Conservation (phyloP, 2,797 vertebrate species). For the Pitangus sulphuratus region DNA sequence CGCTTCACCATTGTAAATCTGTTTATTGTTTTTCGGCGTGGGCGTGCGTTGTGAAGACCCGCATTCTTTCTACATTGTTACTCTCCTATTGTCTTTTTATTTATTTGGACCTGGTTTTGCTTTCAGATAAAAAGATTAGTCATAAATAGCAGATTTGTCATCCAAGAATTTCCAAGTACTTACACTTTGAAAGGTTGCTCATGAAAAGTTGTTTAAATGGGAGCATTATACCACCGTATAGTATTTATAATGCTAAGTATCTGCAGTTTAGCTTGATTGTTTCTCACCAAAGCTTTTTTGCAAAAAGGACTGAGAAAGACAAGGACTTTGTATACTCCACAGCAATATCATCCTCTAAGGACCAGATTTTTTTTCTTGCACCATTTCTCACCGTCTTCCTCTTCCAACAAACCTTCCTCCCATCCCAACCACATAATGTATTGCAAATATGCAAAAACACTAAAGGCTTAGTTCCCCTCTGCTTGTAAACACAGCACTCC, state of each 20-base stretch:
- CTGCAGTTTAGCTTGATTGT: background rate
- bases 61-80: slow-evolving; percentile 20
- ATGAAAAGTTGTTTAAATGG: slow-evolving; percentile 32
- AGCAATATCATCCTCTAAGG: background rate
- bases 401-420: background rate
- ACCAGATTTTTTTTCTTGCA: background rate
- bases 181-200: slow-evolving; percentile 35
- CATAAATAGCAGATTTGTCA: slow-evolving; percentile 35
- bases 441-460: slow-evolving; percentile 52
- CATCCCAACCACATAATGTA: background rate
- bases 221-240: background rate
- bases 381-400: background rate
- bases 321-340: background rate
- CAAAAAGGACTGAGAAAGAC: background rate
- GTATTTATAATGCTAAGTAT: slow-evolving; percentile 18
- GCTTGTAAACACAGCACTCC: slow-evolving; percentile 45
- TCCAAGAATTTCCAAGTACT: slow-evolving; percentile 40
- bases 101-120: slow-evolving; percentile 28
- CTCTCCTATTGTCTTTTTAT: slow-evolving; percentile 12
- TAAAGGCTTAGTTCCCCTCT: slow-evolving; percentile 53
- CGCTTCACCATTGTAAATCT: background rate
- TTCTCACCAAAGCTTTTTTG: background rate
- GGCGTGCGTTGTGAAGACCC: fast-evolving
- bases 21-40: slow-evolving; percentile 21
- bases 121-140: slow-evolving; percentile 56